Evolutionary conservation across 2,797 vertebrate species (phyloP).

Genomic region (Rhabdomys pumilio): DNA sequence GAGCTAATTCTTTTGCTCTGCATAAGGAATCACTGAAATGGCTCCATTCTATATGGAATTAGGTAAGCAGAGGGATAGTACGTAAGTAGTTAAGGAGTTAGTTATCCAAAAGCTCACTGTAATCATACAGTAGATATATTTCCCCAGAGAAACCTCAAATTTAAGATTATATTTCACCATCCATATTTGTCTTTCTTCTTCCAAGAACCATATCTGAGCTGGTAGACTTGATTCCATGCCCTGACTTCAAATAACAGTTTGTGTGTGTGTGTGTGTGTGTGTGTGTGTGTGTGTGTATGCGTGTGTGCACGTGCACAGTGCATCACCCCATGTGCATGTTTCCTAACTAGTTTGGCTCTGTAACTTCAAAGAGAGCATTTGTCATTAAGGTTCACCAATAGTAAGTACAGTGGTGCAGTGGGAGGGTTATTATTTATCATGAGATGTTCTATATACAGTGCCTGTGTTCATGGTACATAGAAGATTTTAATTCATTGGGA

Average conservation of each 20-base stretch:
- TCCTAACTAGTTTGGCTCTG: not conserved
- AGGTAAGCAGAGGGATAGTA: not conserved
- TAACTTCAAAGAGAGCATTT: not conserved
- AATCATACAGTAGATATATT: not conserved
- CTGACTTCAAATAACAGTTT: not conserved
- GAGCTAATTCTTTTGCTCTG: not conserved
- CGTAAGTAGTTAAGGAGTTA: not conserved
- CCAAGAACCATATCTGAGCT: not conserved
- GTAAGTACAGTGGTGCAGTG: not conserved
- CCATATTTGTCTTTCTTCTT: not conserved
- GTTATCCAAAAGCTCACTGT: not conserved
- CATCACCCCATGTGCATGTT: too few species aligned
- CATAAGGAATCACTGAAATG: not conserved
- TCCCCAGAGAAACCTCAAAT: not conserved
- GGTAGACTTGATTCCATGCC: not conserved
- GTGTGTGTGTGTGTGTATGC: not conserved
- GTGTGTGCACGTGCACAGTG: not conserved
- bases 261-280: not conserved
- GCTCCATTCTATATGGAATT: not conserved
- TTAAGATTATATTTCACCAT: not conserved
- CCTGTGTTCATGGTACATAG: not conserved
- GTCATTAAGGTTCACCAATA: not conserved
- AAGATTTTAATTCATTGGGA: not conserved
- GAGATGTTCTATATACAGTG: not conserved
- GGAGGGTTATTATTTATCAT: not conserved